Percentiles rank a stretch among this genome's conserved stretches.
Conservation (phyloP, 1,140 invertebrate genomes). For the Druon quercuslanigerum region DNA sequence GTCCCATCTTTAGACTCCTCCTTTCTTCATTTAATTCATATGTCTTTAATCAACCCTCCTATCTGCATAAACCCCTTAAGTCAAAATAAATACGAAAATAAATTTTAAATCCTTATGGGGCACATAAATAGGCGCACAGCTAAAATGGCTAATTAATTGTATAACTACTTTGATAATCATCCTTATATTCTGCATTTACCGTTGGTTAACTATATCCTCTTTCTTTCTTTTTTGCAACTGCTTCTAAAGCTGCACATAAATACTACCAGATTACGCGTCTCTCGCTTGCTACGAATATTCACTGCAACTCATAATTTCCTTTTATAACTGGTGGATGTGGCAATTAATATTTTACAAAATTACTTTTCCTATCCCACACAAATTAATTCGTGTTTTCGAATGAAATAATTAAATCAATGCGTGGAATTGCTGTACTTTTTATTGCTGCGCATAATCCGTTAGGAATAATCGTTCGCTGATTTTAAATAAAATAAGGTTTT, state of each 20-base stretch:
- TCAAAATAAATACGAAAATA: background rate
- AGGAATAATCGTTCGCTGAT: background rate
- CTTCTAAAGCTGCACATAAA: constrained; percentile 1
- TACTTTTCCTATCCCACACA: background rate
- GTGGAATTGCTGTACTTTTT: background rate
- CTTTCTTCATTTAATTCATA: too few species aligned
- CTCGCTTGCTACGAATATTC: constrained; percentile 6
- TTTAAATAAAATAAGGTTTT: background rate
- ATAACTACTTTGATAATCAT: constrained; percentile 6
- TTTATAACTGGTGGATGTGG: constrained; percentile 8
- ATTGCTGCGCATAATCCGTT: background rate
- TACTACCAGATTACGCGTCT: constrained; percentile 12
- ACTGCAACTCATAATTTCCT: constrained; percentile 30
- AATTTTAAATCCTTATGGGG: constrained; percentile 7
- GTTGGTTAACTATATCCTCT: constrained; percentile 7
- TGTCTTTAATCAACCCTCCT: too few species aligned
- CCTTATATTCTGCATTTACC: constrained; percentile 10
- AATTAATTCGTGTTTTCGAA: constrained; percentile 13
- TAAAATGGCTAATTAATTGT: constrained; percentile 20
- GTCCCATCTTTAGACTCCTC: too few species aligned
- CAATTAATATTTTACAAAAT: constrained; percentile 25
- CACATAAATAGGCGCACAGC: background rate
- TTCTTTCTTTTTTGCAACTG: constrained; percentile 21
- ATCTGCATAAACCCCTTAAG: too few species aligned
- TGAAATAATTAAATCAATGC: constrained; percentile 18